Base-by-base conservation (phyloP, 2,797 vertebrate genomes). In the Melanotaenia nigrans region DNA sequence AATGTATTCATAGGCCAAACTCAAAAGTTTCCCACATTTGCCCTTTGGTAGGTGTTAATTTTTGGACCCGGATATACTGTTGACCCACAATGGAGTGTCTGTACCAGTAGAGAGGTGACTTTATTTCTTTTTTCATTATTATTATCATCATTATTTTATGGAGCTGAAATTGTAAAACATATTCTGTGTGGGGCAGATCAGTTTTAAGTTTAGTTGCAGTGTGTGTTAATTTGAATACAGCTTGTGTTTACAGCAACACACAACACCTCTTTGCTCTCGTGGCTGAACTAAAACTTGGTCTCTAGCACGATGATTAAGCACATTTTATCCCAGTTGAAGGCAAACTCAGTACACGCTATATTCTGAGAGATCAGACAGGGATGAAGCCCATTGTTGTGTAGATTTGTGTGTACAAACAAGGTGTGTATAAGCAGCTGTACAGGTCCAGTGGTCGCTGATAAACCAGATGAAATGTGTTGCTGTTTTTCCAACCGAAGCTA, bases 401-500 rank as follows among this genome's bases (percentile, higher is more conserved):
- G 85, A 68, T 83, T 73, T 85, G 68, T 84, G 77, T 80, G 68
- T 77, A 79, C 88, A 63, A 64, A 51, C 59, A 61, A 69, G 75
- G 64, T 79, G 85, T 85, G 83, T 79, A 62, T 79, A 78, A 76
- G 84, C 78, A 57, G 73, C 40, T 89, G 87, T 86, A 84, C 78
- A 90, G 78, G 77, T 80, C 59, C 36, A 54, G 59, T 57, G 13
- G 71, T 85, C n/a, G 20, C 65, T 61, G 83, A 72, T 71, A 35
- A 82, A 70, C 67, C 66, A 57, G 75, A 73, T 77, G 55, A 71
- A 73, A 60, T 36, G 65, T 66, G 36, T 76, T 57, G 64, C 75
- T 63, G 51, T 70, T 85, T 58, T 72, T 61, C 13, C 68, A 72
- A 30, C 59, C 71, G 45, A 77, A 74, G 69, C 77, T 66, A 69